Evolutionary conservation across 2,113 vertebrate species (phyloP).

Genomic region (Antidorcas marsupialis): DNA sequence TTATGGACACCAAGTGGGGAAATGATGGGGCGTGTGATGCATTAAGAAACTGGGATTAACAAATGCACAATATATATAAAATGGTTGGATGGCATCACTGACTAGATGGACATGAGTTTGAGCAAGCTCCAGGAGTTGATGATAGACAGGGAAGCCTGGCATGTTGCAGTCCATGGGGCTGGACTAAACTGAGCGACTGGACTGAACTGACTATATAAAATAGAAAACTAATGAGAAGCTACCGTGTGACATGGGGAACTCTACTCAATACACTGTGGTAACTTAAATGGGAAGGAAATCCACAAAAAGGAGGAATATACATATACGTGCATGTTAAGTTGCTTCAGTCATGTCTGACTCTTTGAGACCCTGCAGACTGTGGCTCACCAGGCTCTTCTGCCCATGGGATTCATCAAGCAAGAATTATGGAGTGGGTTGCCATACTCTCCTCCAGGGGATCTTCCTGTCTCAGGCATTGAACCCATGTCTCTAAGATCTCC

Average conservation of each 20-base stretch:
- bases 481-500: neutral
- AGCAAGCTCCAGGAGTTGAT: neutral
- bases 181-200: fast-evolving
- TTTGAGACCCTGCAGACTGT: neutral
- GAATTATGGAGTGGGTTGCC: neutral
- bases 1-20: neutral
- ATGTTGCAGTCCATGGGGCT: neutral
- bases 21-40: neutral
- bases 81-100: neutral
- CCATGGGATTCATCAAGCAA: neutral
- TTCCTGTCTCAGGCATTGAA: neutral
- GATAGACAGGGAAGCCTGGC: neutral
- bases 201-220: neutral
- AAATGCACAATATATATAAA: neutral
- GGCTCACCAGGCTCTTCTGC: neutral
- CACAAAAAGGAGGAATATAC: neutral
- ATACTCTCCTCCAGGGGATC: neutral
- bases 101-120: neutral
- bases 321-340: neutral
- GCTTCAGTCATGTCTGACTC: neutral
- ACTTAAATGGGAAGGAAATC: neutral
- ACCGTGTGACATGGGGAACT: neutral
- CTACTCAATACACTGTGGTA: neutral
- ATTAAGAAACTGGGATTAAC: neutral
- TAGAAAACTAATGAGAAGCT: neutral